Percentiles rank a stretch among this genome's conserved stretches.
Conservation (phyloP, 2,113 vertebrate genomes). For the Rissa tridactyla region DNA sequence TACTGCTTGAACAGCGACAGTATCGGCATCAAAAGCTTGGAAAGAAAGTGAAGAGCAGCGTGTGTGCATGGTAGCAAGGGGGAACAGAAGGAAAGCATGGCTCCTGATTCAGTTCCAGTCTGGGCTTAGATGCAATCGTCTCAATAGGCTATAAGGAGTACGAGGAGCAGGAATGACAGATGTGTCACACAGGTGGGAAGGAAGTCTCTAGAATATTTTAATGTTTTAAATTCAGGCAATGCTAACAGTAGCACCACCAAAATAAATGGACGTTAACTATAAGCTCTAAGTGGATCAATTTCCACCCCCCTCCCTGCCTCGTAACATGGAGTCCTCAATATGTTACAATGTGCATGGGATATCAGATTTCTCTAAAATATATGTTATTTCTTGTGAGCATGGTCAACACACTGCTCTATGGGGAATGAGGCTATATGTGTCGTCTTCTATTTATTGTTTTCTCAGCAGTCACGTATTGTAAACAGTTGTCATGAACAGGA, state of each 20-base stretch:
- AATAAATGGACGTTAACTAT: background rate
- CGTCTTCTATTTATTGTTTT: background rate
- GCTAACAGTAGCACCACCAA: background rate
- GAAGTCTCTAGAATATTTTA: background rate
- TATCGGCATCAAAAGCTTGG: background rate
- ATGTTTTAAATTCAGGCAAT: background rate
- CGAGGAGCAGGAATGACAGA: background rate
- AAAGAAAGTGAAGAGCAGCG: background rate
- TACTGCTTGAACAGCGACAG: background rate
- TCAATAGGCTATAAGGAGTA: background rate
- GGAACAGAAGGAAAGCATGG: background rate
- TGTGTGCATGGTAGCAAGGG: background rate
- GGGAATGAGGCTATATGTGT: background rate
- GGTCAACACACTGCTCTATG: background rate
- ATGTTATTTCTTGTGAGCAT: background rate
- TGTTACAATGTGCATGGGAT: background rate
- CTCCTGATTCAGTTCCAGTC: background rate
- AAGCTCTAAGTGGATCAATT: background rate
- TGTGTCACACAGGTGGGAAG: background rate
- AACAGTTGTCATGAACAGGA: background rate
- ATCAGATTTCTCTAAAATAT: background rate
- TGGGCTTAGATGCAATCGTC: background rate
- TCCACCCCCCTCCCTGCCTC: accelerated
- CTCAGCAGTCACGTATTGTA: background rate
- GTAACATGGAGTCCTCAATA: accelerated